Conservation (phyloP, 2,888 invertebrate genomes). For the Ectemnius continuus region DNA sequence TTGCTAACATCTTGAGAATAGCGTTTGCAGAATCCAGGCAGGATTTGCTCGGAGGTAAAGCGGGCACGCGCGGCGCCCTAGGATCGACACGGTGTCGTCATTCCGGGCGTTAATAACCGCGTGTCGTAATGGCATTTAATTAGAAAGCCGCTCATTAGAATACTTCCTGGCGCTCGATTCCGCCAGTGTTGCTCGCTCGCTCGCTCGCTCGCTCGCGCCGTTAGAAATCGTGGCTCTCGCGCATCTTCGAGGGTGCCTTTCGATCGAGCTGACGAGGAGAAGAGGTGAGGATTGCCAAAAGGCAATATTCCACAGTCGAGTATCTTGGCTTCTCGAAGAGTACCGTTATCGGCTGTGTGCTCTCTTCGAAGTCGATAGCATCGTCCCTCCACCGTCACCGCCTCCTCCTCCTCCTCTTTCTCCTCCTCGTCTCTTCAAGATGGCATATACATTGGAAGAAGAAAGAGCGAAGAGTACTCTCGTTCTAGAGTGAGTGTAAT, state of each 20-base stretch:
- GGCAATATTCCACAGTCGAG: constrained; percentile 37
- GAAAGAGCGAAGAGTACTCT: no score
- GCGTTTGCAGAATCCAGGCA: neutral
- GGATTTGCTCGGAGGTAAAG: neutral
- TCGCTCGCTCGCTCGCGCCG: no score
- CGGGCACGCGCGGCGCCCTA: neutral
- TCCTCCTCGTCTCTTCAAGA: no score
- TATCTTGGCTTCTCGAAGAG: constrained; percentile 31
- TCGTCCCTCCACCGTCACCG: neutral
- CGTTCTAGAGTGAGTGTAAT: no score
- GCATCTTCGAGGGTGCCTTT: no score
- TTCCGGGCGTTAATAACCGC: constrained; percentile 25
- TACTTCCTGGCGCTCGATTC: no score
- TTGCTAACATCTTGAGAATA: no score
- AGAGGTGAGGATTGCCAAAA: constrained; percentile 28
- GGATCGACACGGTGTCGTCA: constrained; percentile 5
- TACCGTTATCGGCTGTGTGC: constrained; percentile 72
- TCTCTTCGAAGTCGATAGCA: constrained; percentile 42
- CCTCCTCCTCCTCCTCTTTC: neutral
- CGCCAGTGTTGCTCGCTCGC: no score
- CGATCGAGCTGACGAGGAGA: no score
- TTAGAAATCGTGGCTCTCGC: no score
- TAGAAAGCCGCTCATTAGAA: constrained; percentile 12
- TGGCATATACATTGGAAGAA: no score
- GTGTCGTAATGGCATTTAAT: constrained; percentile 40